phyloP scores from a whole-genome alignment of 2,797 vertebrate species.

The Coregonus ussuriensis region DNA sequence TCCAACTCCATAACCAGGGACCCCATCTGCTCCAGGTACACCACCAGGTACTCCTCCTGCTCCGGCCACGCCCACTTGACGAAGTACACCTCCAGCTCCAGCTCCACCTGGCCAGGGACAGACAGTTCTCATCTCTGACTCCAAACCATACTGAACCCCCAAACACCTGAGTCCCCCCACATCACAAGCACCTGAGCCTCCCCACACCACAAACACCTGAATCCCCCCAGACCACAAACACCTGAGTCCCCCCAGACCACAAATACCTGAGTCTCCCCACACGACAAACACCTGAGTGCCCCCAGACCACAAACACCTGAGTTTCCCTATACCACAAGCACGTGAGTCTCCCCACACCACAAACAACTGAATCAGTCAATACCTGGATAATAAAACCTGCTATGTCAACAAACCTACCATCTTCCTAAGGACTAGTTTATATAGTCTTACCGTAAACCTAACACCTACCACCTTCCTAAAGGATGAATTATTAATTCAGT shows the following conservation, averaged over 20 bases:
- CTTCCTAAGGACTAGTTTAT: no score
- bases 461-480: no score
- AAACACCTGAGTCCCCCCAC: not conserved
- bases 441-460: no score
- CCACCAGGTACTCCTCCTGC: constrained; percentile 35
- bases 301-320: not conserved
- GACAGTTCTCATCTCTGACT: not conserved
- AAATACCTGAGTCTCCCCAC: not conserved
- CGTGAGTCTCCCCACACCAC: not conserved
- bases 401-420: no score
- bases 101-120: constrained; percentile 24
- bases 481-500: not conserved
- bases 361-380: not conserved
- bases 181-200: not conserved
- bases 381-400: not conserved
- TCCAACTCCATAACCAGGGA: constrained; percentile 30
- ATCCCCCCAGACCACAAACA: not conserved
- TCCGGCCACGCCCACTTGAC: constrained; percentile 53
- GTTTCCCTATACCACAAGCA: not conserved
- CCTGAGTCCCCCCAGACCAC: not conserved
- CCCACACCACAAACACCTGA: not conserved
- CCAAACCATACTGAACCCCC: not conserved
- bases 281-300: not conserved
- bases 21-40: constrained; percentile 8
- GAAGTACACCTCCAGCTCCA: constrained; percentile 53